Percentiles rank a stretch among this genome's conserved stretches.
Conservation (phyloP, 53 echinoderm and acorn worm genomes). For the Holothuria scabra region DNA sequence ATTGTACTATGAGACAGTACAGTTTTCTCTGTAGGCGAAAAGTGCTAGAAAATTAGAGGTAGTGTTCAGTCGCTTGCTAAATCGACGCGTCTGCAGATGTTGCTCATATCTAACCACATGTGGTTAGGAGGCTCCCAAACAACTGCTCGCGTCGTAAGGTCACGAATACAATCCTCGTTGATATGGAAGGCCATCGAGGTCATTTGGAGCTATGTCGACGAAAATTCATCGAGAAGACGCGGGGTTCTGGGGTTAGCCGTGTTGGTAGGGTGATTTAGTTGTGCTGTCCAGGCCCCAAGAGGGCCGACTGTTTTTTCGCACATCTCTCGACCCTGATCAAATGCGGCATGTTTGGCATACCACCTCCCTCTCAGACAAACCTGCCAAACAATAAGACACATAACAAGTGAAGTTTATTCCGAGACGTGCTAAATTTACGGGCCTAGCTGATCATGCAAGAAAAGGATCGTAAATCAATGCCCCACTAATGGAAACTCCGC, state of each 20-base stretch:
- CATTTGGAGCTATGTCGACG: slow-evolving; percentile 14
- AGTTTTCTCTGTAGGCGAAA: no score
- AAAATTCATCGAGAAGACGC: slow-evolving; percentile 2
- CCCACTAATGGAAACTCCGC: slow-evolving; percentile 52
- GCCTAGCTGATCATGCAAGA: slow-evolving; percentile 30
- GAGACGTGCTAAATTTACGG: slow-evolving; percentile 45
- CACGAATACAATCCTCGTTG: slow-evolving; percentile 2
- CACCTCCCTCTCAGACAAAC: slow-evolving; percentile 40
- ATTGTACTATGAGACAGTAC: no score
- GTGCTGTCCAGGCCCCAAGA: slow-evolving; percentile 18
- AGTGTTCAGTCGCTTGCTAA: no score
- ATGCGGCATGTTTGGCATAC: slow-evolving; percentile 43
- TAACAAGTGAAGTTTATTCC: slow-evolving; percentile 30
- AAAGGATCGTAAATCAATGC: slow-evolving; percentile 22
- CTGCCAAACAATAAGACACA: slow-evolving; percentile 30
- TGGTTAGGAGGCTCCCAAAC: slow-evolving; percentile 1
- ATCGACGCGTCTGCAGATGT: no score
- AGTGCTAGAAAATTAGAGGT: no score
- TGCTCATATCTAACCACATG: slow-evolving; percentile 1
- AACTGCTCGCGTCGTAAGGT: neutral
- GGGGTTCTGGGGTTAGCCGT: slow-evolving; percentile 35
- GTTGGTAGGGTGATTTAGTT: slow-evolving; percentile 12
- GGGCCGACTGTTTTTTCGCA: slow-evolving; percentile 47
- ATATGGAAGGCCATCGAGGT: slow-evolving; percentile 23
- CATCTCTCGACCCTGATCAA: slow-evolving; percentile 45